These are phyloP conservation scores for Drosophila anomalata DNA, from an alignment of 2,888 invertebrate species.

Conservation along the genomic window DNA sequence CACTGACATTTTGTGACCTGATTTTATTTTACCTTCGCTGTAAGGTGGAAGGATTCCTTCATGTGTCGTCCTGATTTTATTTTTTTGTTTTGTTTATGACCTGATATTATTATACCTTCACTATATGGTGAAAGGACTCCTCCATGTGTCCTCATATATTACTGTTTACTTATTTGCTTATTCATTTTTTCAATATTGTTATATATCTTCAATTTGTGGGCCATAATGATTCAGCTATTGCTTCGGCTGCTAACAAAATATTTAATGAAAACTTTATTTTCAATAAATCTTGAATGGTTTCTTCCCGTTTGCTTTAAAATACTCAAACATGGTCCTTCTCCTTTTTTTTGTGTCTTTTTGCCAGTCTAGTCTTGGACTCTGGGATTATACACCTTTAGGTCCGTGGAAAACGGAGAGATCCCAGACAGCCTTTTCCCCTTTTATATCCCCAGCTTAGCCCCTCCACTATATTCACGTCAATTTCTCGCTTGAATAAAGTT, in stretches of 20 bases:
- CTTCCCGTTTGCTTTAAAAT: too few relatives aligned
- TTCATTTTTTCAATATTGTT: neutral
- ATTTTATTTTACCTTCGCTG: too few relatives aligned
- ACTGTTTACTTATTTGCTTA: neutral
- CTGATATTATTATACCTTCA: too few relatives aligned
- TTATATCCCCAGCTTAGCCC: neutral
- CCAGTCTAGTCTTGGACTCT: constrained; percentile 20
- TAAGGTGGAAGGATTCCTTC: too few relatives aligned
- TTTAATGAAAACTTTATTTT: neutral
- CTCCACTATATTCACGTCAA: constrained; percentile 48
- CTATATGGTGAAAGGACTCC: too few relatives aligned
- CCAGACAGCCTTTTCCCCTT: constrained; percentile 28
- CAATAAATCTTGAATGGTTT: neutral
- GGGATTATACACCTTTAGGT: constrained; percentile 12
- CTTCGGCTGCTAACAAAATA: neutral
- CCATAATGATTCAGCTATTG: neutral
- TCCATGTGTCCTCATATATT: too few relatives aligned
- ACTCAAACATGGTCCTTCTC: too few relatives aligned
- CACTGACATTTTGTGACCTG: too few relatives aligned
- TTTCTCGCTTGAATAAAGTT: constrained; percentile 67
- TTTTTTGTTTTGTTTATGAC: too few relatives aligned
- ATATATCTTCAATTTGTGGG: neutral
- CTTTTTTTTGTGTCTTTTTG: neutral
- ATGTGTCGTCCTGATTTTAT: too few relatives aligned
- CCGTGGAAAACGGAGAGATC: constrained; percentile 14